Evolutionary conservation across 2,888 invertebrate species (phyloP).

Genomic region (Pristionchus exspectatus): DNA sequence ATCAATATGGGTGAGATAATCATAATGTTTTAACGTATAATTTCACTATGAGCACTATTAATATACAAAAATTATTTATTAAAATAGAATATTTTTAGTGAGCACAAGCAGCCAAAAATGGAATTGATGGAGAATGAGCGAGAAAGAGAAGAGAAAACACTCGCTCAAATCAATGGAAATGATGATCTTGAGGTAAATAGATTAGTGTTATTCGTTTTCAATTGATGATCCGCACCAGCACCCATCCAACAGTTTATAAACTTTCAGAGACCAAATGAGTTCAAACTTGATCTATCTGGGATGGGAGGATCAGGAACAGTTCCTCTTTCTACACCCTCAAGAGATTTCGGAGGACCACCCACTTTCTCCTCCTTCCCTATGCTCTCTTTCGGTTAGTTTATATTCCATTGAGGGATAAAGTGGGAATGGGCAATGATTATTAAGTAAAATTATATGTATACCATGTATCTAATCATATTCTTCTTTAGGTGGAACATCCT

Average conservation of each 20-base stretch:
- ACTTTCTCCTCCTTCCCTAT: constrained; percentile 13
- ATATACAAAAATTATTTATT: too few relatives aligned
- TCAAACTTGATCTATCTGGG: constrained; percentile 15
- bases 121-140: background rate
- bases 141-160: constrained; percentile 38
- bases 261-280: constrained; percentile 44
- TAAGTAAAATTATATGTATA: background rate
- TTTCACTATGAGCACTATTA: too few relatives aligned
- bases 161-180: constrained; percentile 39
- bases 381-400: constrained; percentile 18
- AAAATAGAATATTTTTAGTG: background rate
- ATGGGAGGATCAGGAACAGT: constrained; percentile 3
- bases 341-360: constrained; percentile 40
- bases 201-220: background rate
- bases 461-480: background rate
- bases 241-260: background rate
- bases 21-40: background rate
- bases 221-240: background rate
- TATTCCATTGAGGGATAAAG: background rate
- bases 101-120: background rate
- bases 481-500: background rate
- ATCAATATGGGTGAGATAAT: background rate
- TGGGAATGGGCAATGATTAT: background rate
- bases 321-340: constrained; percentile 47
- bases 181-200: constrained; percentile 45